Percentiles rank a stretch among this genome's conserved stretches.
phyloP scores from a whole-genome alignment of 2,888 invertebrate species.

The Incurvaria masculella region DNA sequence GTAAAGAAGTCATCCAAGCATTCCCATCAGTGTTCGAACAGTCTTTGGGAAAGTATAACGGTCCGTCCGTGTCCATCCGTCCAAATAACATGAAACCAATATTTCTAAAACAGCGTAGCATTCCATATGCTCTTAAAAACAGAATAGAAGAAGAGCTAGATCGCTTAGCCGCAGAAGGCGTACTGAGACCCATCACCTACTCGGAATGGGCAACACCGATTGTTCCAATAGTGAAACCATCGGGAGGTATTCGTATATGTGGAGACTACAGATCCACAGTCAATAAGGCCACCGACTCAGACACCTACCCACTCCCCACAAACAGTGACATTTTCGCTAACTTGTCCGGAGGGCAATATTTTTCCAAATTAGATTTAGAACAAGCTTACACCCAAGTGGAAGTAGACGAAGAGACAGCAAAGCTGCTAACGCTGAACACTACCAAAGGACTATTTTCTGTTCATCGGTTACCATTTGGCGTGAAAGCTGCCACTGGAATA shows the following conservation, averaged over 20 bases:
- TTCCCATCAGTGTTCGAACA: not conserved
- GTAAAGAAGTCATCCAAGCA: not conserved
- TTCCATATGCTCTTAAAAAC: too few relatives aligned
- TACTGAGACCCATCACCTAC: constrained; percentile 11
- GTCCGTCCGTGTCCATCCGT: not conserved
- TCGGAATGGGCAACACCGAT: constrained; percentile 14
- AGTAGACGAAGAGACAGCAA: constrained; percentile 13
- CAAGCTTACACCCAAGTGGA: constrained; percentile 16
- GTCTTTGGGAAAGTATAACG: not conserved
- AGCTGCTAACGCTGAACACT: constrained; percentile 16
- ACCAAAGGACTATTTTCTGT: constrained; percentile 15
- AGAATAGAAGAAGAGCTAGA: too few relatives aligned
- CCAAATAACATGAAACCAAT: constrained; percentile 10
- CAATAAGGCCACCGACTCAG: constrained; percentile 10
- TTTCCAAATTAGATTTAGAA: constrained; percentile 16
- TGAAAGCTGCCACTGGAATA: constrained; percentile 13
- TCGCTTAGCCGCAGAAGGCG: too few relatives aligned
- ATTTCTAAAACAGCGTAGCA: constrained; percentile 16
- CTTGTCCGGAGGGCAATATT: constrained; percentile 13
- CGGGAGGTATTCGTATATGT: constrained; percentile 13
- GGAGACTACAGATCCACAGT: constrained; percentile 15
- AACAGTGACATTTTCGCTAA: constrained; percentile 12
- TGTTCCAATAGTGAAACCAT: constrained; percentile 8
- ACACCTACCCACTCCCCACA: constrained; percentile 15
- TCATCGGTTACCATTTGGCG: constrained; percentile 16